A percentile compares a stretch with the other conserved stretches of the same genome.
These are phyloP conservation scores for Melanerpes formicivorus DNA, from an alignment of 2,113 vertebrate species.

Conservation along the genomic window DNA sequence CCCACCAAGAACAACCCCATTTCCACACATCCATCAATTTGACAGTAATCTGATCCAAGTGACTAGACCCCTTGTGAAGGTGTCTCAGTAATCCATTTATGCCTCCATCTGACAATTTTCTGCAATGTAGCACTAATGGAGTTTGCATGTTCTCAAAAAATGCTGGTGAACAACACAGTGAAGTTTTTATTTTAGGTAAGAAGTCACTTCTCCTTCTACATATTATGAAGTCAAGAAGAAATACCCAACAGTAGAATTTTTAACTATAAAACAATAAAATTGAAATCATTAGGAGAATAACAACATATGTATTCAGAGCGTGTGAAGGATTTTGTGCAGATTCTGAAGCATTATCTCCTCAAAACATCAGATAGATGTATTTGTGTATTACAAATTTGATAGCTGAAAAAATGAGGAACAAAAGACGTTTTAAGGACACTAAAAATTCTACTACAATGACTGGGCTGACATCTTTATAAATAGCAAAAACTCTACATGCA, in stretches of 20 bases:
- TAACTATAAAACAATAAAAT: neutral
- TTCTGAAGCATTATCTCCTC: neutral
- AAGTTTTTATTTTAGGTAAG: neutral
- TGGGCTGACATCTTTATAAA: slow-evolving; percentile 1
- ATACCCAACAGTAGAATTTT: neutral
- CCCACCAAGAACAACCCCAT: neutral
- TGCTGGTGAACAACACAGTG: neutral
- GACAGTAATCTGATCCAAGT: slow-evolving; percentile 3
- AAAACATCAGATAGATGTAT: neutral
- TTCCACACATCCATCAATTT: slow-evolving; percentile 1
- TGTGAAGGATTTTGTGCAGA: neutral
- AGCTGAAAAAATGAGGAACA: neutral
- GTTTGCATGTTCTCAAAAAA: neutral
- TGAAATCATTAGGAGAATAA: neutral
- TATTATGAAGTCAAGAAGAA: neutral
- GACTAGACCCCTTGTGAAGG: neutral
- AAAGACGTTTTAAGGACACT: neutral
- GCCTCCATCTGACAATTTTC: neutral
- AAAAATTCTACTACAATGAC: neutral
- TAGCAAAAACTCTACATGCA: neutral
- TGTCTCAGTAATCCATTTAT: neutral
- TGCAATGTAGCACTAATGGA: neutral
- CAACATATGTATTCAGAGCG: neutral
- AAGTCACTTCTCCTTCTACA: neutral
- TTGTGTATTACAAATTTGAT: neutral